These are phyloP conservation scores for Chaenodraco wilsoni DNA, from an alignment of 2,797 vertebrate genomes.

Conservation along the genomic window DNA sequence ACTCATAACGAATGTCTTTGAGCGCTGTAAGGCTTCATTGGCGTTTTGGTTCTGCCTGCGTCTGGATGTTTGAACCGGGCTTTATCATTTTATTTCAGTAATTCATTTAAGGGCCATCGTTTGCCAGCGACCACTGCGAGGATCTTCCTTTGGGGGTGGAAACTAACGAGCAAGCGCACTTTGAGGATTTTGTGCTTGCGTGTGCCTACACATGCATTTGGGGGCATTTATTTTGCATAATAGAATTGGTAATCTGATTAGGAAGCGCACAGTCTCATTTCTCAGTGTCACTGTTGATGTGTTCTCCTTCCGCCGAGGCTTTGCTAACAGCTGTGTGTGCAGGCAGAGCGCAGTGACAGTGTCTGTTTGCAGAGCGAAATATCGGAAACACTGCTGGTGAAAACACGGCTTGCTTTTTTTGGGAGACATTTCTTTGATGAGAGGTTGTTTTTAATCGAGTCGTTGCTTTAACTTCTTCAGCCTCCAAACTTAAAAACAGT, in stretches of 20 bases:
- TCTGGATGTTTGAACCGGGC: conserved; percentile 35
- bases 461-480: conserved; percentile 31
- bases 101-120: conserved; percentile 57
- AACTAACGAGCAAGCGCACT: conserved; percentile 7
- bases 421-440: conserved; percentile 38
- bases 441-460: conserved; percentile 42
- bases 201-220: conserved; percentile 10
- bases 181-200: conserved; percentile 23
- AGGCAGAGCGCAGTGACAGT: conserved; percentile 13
- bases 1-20: conserved; percentile 54
- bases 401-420: conserved; percentile 33
- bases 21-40: conserved; percentile 38
- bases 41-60: conserved; percentile 38
- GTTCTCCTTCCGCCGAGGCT: conserved; percentile 30
- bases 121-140: conserved; percentile 30
- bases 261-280: conserved; percentile 47
- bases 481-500: conserved; percentile 27
- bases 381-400: conserved; percentile 38
- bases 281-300: conserved; percentile 43
- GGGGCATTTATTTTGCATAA: conserved; percentile 50
- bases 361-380: conserved; percentile 19
- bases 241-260: conserved; percentile 60
- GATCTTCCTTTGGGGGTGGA: conserved; percentile 28
- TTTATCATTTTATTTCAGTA: conserved; percentile 58
- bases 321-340: conserved; percentile 40